Evolutionary conservation across 2,113 vertebrate genomes (phyloP).

Genomic region (Alligator sinensis): DNA sequence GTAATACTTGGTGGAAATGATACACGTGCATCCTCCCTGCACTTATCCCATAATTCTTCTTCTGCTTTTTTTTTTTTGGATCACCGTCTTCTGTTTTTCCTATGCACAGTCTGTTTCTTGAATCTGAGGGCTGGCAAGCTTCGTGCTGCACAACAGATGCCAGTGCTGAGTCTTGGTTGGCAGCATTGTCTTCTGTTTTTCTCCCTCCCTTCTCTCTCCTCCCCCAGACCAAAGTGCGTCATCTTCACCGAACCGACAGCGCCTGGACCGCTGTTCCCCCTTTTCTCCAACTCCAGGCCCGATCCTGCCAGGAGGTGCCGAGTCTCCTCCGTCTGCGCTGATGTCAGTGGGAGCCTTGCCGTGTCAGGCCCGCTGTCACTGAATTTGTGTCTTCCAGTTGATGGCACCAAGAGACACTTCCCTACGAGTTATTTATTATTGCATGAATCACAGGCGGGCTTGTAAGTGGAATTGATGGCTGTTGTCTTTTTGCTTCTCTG

Average conservation of each 20-base stretch:
- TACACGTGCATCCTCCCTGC: not conserved
- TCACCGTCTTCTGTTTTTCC: not conserved
- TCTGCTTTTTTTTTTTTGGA: not conserved
- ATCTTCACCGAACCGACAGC: not conserved
- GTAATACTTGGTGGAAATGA: not conserved
- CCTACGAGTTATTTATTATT: not conserved
- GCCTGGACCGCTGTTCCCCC: not conserved
- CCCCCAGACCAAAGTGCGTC: not conserved
- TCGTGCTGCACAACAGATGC: not conserved
- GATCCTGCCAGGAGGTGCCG: not conserved
- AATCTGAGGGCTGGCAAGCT: not conserved
- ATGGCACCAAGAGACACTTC: not conserved
- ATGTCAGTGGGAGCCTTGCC: not conserved
- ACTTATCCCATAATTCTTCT: not conserved
- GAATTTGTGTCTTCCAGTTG: not conserved
- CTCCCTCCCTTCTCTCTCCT: not conserved
- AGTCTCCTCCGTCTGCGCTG: not conserved
- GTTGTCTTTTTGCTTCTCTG: not conserved
- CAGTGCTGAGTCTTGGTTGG: not conserved
- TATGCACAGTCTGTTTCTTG: not conserved
- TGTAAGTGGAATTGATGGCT: not conserved
- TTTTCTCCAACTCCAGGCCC: not conserved
- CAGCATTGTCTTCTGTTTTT: not conserved
- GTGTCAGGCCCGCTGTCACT: not conserved
- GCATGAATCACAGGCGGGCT: not conserved